Percentiles rank a stretch among this genome's conserved stretches.
These are phyloP conservation scores for Oscheius myriophilus DNA, from an alignment of 2,888 invertebrate genomes.

Conservation along the genomic window DNA sequence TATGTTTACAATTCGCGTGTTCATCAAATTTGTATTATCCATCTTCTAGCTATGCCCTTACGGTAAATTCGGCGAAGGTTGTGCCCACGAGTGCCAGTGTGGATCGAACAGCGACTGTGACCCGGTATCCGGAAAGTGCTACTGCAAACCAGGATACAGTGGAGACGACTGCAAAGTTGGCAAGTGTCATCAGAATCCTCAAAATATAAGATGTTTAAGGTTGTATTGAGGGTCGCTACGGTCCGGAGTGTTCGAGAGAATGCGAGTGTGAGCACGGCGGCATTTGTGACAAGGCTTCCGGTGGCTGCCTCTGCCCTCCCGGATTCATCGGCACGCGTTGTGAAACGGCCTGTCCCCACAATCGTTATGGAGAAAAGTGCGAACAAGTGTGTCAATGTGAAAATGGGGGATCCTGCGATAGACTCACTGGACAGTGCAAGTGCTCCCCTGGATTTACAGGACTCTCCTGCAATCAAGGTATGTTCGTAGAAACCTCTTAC, in stretches of 20 bases:
- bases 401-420: conserved; percentile 68
- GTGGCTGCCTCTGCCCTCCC: conserved; percentile 79
- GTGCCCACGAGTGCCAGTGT: conserved; percentile 63
- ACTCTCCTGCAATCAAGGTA: conserved; percentile 51
- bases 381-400: conserved; percentile 66
- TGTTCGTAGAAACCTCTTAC: no score
- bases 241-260: conserved; percentile 48
- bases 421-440: conserved; percentile 70
- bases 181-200: background rate
- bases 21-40: no score
- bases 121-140: conserved; percentile 81
- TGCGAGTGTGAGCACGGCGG: conserved; percentile 61
- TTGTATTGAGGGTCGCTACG: conserved; percentile 55
- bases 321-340: conserved; percentile 70
- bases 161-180: conserved; percentile 64
- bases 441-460: conserved; percentile 75
- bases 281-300: conserved; percentile 59
- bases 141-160: conserved; percentile 72
- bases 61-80: conserved; percentile 63
- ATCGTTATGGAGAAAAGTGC: conserved; percentile 64
- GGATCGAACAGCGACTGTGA: conserved; percentile 87
- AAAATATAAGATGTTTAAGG: conserved; percentile 29
- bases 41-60: conserved; percentile 5
- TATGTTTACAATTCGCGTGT: no score
- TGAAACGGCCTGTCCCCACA: conserved; percentile 68